Evolutionary conservation across 2,888 invertebrate genomes (phyloP).

Genomic region (Margaritifera margaritifera): DNA sequence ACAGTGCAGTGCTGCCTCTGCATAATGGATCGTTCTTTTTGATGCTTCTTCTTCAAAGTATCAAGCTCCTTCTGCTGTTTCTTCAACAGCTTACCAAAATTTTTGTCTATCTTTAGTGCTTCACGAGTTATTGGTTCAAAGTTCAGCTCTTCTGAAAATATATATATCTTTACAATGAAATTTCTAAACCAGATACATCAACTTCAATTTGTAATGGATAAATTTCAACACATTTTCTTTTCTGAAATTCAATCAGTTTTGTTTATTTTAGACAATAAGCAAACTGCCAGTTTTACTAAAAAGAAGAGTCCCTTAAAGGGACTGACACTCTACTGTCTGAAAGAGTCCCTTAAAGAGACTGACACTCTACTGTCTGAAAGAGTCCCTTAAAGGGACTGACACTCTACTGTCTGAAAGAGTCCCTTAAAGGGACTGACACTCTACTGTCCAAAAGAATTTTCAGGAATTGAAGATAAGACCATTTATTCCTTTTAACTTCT

Average conservation of each 20-base stretch:
- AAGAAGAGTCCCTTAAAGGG: no score
- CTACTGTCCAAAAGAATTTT: no score
- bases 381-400: no score
- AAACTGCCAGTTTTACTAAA: no score
- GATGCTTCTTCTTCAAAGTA: constrained; percentile 90
- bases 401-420: no score
- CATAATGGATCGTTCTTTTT: constrained; percentile 90
- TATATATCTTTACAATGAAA: background rate
- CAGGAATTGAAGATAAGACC: no score
- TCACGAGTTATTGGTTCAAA: constrained; percentile 71
- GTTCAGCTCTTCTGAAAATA: constrained; percentile 54
- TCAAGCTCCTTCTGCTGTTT: constrained; percentile 97
- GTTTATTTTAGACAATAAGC: no score
- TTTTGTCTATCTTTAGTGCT: constrained; percentile 66
- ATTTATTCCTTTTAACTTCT: no score
- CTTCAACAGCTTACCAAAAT: constrained; percentile 84
- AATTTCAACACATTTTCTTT: background rate
- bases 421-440: no score
- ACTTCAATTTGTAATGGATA: background rate
- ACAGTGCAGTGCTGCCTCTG: constrained; percentile 89
- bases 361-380: no score
- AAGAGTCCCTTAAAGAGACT: no score
- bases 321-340: no score
- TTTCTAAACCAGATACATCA: background rate
- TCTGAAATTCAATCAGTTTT: background rate